phyloP scores from a whole-genome alignment of 2,797 vertebrate species.

The Onychomys leucogaster region DNA sequence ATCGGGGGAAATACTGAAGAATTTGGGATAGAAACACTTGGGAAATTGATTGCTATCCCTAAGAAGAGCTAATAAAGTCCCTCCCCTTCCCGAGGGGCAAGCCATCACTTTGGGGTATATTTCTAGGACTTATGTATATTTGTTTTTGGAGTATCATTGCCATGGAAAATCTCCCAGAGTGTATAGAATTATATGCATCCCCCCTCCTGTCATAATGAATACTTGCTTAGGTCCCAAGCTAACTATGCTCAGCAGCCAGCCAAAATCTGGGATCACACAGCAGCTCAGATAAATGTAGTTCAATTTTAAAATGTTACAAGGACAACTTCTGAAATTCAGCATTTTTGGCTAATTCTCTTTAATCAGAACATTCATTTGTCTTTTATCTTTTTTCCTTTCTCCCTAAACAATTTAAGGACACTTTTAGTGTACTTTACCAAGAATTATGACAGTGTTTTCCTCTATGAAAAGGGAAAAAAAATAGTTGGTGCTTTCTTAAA shows the following conservation, averaged over 20 bases:
- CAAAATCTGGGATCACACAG: neutral
- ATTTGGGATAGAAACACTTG: conserved; percentile 29
- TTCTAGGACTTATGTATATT: neutral
- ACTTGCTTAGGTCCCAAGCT: neutral
- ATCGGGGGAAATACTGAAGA: neutral
- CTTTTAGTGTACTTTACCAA: conserved; percentile 16
- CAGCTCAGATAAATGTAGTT: neutral
- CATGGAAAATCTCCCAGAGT: conserved; percentile 13
- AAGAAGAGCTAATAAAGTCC: neutral
- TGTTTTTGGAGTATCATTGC: neutral
- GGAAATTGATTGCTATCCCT: neutral
- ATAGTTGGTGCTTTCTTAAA: conserved; percentile 22
- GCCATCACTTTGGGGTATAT: neutral
- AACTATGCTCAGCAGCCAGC: neutral
- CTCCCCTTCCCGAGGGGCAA: neutral
- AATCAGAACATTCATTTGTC: neutral
- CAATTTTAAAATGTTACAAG: conserved; percentile 1
- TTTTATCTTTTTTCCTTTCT: conserved; percentile 3
- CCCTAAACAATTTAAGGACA: neutral
- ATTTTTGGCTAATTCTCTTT: conserved; percentile 20
- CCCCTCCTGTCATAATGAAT: neutral
- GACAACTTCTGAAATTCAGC: conserved; percentile 22
- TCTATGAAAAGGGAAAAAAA: neutral
- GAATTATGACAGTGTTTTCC: neutral
- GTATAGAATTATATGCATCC: neutral